These are phyloP conservation scores for Sebastes cheni DNA, from an alignment of 2,797 vertebrate genomes.

Conservation along the genomic window DNA sequence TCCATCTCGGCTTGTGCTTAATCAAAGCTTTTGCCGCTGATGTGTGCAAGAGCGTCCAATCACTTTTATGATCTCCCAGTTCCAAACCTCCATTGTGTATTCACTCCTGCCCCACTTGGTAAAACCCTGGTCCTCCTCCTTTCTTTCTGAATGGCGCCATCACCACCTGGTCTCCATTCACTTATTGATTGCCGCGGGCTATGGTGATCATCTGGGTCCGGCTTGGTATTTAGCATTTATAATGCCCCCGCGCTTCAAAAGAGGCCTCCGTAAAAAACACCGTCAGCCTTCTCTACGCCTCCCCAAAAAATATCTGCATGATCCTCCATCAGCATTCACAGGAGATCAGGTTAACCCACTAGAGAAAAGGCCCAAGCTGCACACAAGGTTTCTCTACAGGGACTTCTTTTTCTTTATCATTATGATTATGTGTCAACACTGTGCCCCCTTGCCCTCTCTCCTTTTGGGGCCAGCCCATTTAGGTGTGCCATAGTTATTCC, in stretches of 20 bases:
- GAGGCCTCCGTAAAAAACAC: conserved; percentile 63
- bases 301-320: conserved; percentile 62
- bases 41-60: conserved; percentile 34
- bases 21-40: conserved; percentile 61
- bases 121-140: conserved; percentile 58
- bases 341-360: conserved; percentile 72
- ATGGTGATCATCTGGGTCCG: conserved; percentile 76
- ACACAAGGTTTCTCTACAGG: conserved; percentile 55
- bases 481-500: conserved; percentile 67
- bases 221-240: conserved; percentile 75
- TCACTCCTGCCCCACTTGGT: conserved; percentile 47
- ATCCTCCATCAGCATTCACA: conserved; percentile 69
- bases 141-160: conserved; percentile 58
- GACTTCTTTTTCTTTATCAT: conserved; percentile 71
- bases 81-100: conserved; percentile 52
- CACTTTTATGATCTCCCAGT: conserved; percentile 62
- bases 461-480: conserved; percentile 53
- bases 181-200: conserved; percentile 76
- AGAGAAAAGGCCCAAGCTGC: conserved; percentile 63
- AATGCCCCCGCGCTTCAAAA: conserved; percentile 68
- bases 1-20: conserved; percentile 30
- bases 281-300: conserved; percentile 44
- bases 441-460: conserved; percentile 58
- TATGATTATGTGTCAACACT: conserved; percentile 68
- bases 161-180: conserved; percentile 80